Conservation (phyloP, 1,140 invertebrate species). For the Dendroctonus ponderosae region DNA sequence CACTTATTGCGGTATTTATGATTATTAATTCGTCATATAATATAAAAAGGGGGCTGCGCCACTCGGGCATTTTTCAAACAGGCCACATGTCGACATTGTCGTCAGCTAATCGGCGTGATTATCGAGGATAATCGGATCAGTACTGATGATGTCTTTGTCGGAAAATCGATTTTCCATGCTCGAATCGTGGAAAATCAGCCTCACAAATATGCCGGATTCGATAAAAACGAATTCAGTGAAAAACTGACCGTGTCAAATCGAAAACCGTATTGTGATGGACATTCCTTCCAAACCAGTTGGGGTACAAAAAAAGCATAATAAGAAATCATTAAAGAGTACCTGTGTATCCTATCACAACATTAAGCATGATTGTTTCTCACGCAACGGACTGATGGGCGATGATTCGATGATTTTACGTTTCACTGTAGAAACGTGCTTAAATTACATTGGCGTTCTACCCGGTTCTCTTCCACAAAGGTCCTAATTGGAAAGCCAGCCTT, state of each 20-base stretch:
- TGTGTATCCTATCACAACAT: slow-evolving; percentile 21
- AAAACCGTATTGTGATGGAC: slow-evolving; percentile 3
- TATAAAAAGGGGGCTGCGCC: slow-evolving; percentile 3
- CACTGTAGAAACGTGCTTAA: slow-evolving; percentile 6
- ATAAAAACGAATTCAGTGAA: background rate
- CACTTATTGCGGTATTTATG: slow-evolving; percentile 31
- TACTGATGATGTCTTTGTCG: too few species aligned
- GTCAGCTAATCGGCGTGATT: slow-evolving; percentile 14
- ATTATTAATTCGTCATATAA: slow-evolving; percentile 30
- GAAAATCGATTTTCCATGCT: too few species aligned
- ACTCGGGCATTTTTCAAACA: background rate
- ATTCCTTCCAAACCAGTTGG: background rate
- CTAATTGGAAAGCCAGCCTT: too few species aligned
- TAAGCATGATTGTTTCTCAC: slow-evolving; percentile 24
- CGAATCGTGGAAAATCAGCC: too few species aligned
- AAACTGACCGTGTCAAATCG: slow-evolving; percentile 8
- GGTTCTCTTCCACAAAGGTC: background rate
- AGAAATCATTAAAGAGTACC: slow-evolving; percentile 13
- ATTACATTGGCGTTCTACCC: slow-evolving; percentile 3
- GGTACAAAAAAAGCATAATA: slow-evolving; percentile 11
- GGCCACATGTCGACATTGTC: slow-evolving; percentile 16
- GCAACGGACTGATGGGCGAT: slow-evolving; percentile 17
- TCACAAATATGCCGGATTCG: too few species aligned
- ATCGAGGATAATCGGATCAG: background rate
- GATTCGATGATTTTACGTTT: slow-evolving; percentile 25